Evolutionary conservation across 2,113 vertebrate species (phyloP), one percentile per base, ranked within the genome.

Genomic region (Corythoichthys haematopterus): DNA sequence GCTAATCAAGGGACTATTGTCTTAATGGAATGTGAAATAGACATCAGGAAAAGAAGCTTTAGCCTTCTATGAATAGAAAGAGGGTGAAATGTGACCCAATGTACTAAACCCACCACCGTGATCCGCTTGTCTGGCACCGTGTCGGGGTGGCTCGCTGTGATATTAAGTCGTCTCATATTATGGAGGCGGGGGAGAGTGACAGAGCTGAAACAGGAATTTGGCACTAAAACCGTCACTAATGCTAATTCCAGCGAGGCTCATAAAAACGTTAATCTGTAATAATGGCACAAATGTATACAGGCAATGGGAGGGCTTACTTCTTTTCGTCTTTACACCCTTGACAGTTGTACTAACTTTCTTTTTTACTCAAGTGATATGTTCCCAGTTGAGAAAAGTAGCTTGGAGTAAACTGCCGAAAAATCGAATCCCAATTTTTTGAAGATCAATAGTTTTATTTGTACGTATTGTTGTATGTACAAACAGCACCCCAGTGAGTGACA

Each of bases 221-320:
- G 85, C 83, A 87, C 76, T 85, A 85, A 90, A 90, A 85, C 82
- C 83, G 64, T 84, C 78, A 64, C 82, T 86, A 87, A 88, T 77
- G 80, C 80, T 85, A 88, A 88, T 88, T 87, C 85, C 79, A 73
- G 64, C 20, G 56, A 62, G 77, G 75, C 85, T 80, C 2, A 28
- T 78, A 63, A 82, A 82, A 80, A 85, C 80, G 80, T 85, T 86
- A 79, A 86, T 87, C 80, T 87, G 71, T 78, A 82, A 81, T 86
- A 82, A 83, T 81, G 85, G 81, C 82, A 86, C 69, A 83, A 84
- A 86, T 79, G 80, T 75, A 69, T 40, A 46, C 76, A 71, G 80
- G 74, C 10, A 4, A 67, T 47, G n/a, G 68, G 69, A 62, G 58
- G 72, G 64, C 64, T 60, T 65, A 71, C 61, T 70, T 84, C 67